Conservation (phyloP, 1,140 invertebrate species). For the Campoletis sonorensis region DNA sequence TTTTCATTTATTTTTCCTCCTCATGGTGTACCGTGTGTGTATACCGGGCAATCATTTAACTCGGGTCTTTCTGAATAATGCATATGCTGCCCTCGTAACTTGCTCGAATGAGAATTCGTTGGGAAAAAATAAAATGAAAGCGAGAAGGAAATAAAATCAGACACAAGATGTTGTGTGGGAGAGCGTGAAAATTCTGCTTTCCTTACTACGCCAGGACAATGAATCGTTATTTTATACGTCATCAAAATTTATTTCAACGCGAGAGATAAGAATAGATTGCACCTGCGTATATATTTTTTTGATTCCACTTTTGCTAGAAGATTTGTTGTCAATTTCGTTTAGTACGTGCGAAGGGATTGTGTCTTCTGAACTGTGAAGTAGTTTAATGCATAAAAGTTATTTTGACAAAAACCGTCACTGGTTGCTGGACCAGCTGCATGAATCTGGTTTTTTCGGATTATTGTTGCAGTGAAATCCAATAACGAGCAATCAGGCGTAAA, state of each 20-base stretch:
- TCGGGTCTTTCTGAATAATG: neutral
- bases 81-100: neutral
- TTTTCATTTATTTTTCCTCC: neutral
- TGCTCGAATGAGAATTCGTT: neutral
- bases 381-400: no score
- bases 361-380: no score
- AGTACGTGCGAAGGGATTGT: no score
- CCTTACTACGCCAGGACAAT: neutral
- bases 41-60: neutral
- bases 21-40: neutral
- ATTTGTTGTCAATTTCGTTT: no score
- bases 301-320: no score
- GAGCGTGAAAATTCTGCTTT: neutral
- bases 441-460: no score
- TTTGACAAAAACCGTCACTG: no score
- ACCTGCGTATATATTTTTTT: neutral
- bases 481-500: neutral
- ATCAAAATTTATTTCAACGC: neutral
- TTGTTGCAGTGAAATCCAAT: neutral
- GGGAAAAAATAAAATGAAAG: neutral
- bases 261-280: neutral
- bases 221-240: slow-evolving; percentile 14
- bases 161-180: neutral
- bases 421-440: no score
- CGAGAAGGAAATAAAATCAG: neutral